Percentiles rank a stretch among this genome's conserved stretches.
Conservation (phyloP, 2,888 invertebrate species). For the Meliscaeva auricollis region DNA sequence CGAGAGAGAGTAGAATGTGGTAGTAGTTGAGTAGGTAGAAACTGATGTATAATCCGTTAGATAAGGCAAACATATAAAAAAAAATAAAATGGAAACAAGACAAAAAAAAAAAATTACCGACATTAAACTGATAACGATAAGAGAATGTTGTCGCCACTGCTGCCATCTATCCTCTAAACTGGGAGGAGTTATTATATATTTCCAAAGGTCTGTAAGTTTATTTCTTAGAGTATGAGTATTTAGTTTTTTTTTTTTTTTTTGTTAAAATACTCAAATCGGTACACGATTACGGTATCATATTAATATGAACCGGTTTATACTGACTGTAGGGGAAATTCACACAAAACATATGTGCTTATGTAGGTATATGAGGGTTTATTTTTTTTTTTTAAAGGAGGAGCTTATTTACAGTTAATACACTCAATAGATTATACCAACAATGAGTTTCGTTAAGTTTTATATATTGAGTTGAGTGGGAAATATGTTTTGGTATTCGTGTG, state of each 20-base stretch:
- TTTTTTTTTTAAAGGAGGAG: too few species aligned
- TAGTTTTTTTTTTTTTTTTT: neutral
- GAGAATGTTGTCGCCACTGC: conserved; percentile 61
- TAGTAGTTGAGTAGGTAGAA: neutral
- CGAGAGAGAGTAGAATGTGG: neutral
- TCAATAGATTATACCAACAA: neutral
- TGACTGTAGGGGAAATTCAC: conserved; percentile 58
- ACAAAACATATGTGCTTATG: neutral
- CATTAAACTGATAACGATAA: conserved; percentile 72
- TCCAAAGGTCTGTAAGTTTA: neutral
- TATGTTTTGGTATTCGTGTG: neutral
- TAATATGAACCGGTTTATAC: conserved; percentile 68
- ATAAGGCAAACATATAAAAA: conserved; percentile 53
- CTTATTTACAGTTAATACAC: conserved; percentile 45
- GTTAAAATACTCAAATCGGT: conserved; percentile 31
- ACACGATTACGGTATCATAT: conserved; percentile 27
- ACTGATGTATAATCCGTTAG: conserved; percentile 31
- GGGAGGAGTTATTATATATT: conserved; percentile 66
- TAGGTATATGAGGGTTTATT: neutral
- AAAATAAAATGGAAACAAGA: conserved; percentile 27
- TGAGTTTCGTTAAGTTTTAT: conserved; percentile 71
- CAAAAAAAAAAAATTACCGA: conserved; percentile 39
- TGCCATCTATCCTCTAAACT: conserved; percentile 64
- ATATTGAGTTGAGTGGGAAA: conserved; percentile 50
- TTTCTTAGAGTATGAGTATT: conserved; percentile 43